phyloP scores from a whole-genome alignment of 1,140 invertebrate species.

The Lethrus apterus region DNA sequence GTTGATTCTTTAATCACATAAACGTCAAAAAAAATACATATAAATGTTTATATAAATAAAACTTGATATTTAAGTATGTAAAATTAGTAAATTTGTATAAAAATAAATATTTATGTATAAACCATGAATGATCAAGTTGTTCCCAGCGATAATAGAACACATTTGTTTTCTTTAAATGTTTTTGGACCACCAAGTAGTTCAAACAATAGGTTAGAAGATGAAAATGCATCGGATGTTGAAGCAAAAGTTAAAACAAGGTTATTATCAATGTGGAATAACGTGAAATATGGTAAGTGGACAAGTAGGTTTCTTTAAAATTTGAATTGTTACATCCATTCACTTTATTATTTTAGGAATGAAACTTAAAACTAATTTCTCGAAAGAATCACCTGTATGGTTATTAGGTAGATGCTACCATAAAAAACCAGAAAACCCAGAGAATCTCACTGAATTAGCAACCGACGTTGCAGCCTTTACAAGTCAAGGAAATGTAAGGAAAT shows the following conservation, averaged over 20 bases:
- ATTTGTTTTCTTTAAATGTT: constrained; percentile 24
- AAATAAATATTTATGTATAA: too few relatives aligned
- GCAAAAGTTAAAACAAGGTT: constrained; percentile 75
- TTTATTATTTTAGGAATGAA: constrained; percentile 43
- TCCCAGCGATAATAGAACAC: constrained; percentile 20
- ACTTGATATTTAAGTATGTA: too few relatives aligned
- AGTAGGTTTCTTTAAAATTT: neutral
- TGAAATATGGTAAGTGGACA: constrained; percentile 66
- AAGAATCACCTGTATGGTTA: constrained; percentile 79
- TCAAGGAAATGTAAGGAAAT: constrained; percentile 32
- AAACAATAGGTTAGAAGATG: constrained; percentile 34
- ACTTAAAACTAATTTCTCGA: constrained; percentile 74
- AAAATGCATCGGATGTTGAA: constrained; percentile 47
- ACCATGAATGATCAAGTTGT: constrained; percentile 30
- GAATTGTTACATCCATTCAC: too few relatives aligned
- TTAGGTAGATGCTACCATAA: constrained; percentile 75
- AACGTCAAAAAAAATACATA: too few relatives aligned
- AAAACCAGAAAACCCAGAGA: constrained; percentile 54
- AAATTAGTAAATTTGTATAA: too few relatives aligned
- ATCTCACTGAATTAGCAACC: constrained; percentile 53
- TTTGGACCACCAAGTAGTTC: constrained; percentile 21
- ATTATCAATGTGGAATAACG: constrained; percentile 82
- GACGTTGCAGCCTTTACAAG: constrained; percentile 37
- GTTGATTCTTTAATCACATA: too few relatives aligned
- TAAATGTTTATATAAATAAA: too few relatives aligned